These are phyloP conservation scores for Cephonodes hylas DNA, from an alignment of 2,888 invertebrate genomes.

Conservation along the genomic window DNA sequence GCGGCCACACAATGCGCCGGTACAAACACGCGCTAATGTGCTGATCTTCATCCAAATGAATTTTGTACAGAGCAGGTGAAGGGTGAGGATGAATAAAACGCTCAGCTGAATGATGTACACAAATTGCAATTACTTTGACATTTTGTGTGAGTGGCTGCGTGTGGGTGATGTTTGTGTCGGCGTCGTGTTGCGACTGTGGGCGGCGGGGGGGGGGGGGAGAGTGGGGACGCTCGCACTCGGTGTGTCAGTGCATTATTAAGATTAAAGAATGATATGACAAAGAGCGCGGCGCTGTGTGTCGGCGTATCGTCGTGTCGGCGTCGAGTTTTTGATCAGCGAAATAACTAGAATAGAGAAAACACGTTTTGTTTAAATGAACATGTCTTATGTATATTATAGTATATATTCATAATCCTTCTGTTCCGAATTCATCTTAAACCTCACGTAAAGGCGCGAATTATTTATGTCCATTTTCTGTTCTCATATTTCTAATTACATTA, in stretches of 20 bases:
- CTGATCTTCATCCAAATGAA: background rate
- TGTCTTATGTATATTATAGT: no score
- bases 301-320: no score
- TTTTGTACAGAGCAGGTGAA: background rate
- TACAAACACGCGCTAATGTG: background rate
- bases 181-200: background rate
- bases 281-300: background rate
- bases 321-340: background rate
- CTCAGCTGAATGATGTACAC: background rate
- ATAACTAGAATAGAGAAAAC: background rate
- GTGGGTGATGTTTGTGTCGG: background rate
- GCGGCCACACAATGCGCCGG: no score
- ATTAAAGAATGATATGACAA: slow-evolving; percentile 27
- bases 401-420: no score
- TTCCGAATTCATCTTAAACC: no score
- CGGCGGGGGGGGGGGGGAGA: background rate
- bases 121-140: slow-evolving; percentile 8
- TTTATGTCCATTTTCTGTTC: no score
- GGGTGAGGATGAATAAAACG: background rate
- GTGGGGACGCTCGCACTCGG: background rate
- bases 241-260: slow-evolving; percentile 27
- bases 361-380: background rate
- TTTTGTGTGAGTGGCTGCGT: background rate
- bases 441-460: no score
- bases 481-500: no score